A percentile compares a stretch with the other conserved stretches of the same genome.
Evolutionary conservation across 1,140 invertebrate species (phyloP).

Genomic region (Hypothenemus hampei): DNA sequence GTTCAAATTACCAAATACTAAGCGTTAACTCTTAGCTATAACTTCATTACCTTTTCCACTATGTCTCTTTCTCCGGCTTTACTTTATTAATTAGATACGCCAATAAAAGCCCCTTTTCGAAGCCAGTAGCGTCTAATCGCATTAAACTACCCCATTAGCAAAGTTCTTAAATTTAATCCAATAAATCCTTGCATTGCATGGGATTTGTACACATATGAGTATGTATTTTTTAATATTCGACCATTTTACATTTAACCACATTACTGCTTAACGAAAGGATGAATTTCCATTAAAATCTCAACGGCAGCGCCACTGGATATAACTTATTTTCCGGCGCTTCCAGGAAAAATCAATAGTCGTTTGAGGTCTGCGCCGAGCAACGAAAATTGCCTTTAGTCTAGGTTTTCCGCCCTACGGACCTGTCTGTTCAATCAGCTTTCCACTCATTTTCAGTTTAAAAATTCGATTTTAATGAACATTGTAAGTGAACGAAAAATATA

Average conservation of each 20-base stretch:
- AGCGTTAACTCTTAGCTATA: constrained; percentile 11
- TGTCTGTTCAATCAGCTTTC: not conserved
- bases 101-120: constrained; percentile 8
- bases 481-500: no score
- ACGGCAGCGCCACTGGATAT: constrained; percentile 10
- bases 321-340: constrained; percentile 29
- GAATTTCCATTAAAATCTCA: no score
- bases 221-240: not conserved
- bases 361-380: constrained; percentile 24
- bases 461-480: no score
- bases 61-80: constrained; percentile 15
- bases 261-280: no score
- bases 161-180: no score
- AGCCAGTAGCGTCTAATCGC: not conserved
- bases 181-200: no score
- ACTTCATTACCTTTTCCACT: constrained; percentile 8
- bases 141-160: no score
- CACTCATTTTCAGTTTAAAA: no score
- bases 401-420: constrained; percentile 17
- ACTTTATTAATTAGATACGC: constrained; percentile 17
- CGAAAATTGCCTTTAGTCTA: constrained; percentile 22
- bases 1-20: constrained; percentile 6
- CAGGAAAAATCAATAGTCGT: constrained; percentile 29
- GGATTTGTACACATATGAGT: no score
- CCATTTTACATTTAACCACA: not conserved